These are phyloP conservation scores for Zaprionus nigranus DNA, from an alignment of 1,140 invertebrate species.

Conservation along the genomic window DNA sequence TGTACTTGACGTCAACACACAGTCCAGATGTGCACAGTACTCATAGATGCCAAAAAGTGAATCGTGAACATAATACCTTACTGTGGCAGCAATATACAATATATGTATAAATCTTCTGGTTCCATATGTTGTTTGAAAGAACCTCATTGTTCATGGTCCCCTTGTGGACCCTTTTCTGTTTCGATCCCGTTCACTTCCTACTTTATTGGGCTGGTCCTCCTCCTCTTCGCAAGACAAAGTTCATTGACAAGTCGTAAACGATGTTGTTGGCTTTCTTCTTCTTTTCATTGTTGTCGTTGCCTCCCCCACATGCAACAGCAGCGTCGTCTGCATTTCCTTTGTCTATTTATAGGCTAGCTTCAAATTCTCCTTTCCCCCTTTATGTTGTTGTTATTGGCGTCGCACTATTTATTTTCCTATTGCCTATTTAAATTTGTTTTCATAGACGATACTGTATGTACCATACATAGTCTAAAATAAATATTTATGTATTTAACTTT, in stretches of 20 bases:
- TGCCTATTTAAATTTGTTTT: slow-evolving; percentile 34
- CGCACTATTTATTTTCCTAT: slow-evolving; percentile 14
- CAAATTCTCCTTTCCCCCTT: slow-evolving; percentile 18
- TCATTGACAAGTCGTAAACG: slow-evolving; percentile 52
- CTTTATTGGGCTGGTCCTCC: slow-evolving; percentile 7
- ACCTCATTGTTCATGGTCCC: background rate
- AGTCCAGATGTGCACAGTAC: slow-evolving; percentile 47
- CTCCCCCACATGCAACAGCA: slow-evolving; percentile 41
- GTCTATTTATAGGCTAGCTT: slow-evolving; percentile 63
- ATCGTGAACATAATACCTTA: background rate
- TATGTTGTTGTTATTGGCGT: slow-evolving; percentile 22
- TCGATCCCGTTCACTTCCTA: background rate
- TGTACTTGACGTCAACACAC: slow-evolving; percentile 26
- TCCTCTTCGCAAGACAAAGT: slow-evolving; percentile 37
- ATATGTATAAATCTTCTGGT: background rate
- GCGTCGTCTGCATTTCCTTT: slow-evolving; percentile 44
- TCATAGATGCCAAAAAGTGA: slow-evolving; percentile 39
- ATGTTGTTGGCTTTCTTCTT: slow-evolving; percentile 5
- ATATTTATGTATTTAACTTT: background rate
- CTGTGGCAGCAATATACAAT: background rate
- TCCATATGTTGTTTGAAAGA: background rate
- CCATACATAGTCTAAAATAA: background rate
- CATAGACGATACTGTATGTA: slow-evolving; percentile 6
- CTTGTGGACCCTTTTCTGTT: background rate
- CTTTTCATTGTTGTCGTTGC: slow-evolving; percentile 3